phyloP scores from a whole-genome alignment of 2,888 invertebrate genomes.

The Aspidiotus rigidus region DNA sequence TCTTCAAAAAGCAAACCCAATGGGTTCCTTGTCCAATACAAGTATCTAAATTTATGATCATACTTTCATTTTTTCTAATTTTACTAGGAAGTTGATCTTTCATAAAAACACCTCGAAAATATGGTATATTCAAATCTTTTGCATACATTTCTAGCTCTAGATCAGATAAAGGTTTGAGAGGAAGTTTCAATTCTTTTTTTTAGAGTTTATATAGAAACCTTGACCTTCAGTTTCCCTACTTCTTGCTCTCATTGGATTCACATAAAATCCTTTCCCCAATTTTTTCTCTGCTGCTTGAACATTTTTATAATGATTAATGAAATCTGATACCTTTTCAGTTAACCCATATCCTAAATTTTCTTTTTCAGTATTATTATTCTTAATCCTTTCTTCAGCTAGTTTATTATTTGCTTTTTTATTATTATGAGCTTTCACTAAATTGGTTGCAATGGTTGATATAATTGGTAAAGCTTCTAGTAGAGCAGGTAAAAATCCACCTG shows the following conservation, averaged over 20 bases:
- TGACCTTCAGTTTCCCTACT: constrained; percentile 1
- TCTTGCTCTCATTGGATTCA: constrained; percentile 4
- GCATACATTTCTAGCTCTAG: constrained; percentile 5
- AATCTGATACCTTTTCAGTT: constrained; percentile 4
- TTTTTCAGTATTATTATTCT: constrained; percentile 8
- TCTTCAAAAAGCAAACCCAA: constrained; percentile 26
- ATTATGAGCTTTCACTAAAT: constrained; percentile 5
- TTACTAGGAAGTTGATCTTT: constrained; percentile 28
- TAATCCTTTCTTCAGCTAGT: constrained; percentile 5
- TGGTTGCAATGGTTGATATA: constrained; percentile 6
- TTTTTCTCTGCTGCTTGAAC: constrained; percentile 4
- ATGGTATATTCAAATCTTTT: constrained; percentile 10
- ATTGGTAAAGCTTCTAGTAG: neutral
- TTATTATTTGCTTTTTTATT: constrained; percentile 15
- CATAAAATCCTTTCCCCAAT: constrained; percentile 4
- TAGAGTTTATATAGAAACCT: constrained; percentile 1
- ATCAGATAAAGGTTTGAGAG: constrained; percentile 12
- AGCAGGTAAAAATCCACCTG: constrained; percentile 11
- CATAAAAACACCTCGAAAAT: constrained; percentile 12
- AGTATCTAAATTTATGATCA: constrained; percentile 21
- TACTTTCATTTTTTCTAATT: constrained; percentile 27
- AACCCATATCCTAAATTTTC: constrained; percentile 2
- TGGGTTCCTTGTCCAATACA: constrained; percentile 20
- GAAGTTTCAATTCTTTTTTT: constrained; percentile 2
- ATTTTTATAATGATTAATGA: constrained; percentile 4